Evolutionary conservation across 2,888 invertebrate species (phyloP), one percentile per base, ranked within the genome.

Genomic region (Formica aserva): DNA sequence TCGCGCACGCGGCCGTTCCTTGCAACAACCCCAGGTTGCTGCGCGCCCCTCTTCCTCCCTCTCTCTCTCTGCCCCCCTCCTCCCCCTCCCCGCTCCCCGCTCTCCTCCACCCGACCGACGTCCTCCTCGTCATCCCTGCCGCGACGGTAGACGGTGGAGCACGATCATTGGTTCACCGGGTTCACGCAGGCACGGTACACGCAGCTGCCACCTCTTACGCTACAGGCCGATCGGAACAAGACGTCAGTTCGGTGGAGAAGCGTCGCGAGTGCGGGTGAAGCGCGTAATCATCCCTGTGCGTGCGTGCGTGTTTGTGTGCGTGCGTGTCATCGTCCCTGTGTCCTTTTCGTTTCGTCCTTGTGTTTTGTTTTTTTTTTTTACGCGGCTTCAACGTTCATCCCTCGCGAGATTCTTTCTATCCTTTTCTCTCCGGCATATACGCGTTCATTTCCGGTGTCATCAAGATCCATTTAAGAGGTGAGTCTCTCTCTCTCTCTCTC

Each of bases 131-230:
- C 90, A 90, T 90, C 90, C 90, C 90, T 90, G 90, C 90, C 90
- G 71, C 89, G 82, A 83, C 90, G 89, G 82, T 86, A 77, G 32
- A 32, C 63, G 78, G 84, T 86, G 91, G 91, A 90, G 91, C 92
- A 91, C 92, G 91, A 93, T 92, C 93, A 94, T 94, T 93, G 94
- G 94, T 94, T 93, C 94, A 91, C 93, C 92, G 92, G 92, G 92
- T 92, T 91, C 92, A 91, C 92, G 92, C 91, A 92, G 91, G 90
- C 92, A 93, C 92, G 92, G 87, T 87, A 89, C 91, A 92, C 92
- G 92, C 93, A 92, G 91, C 93, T 92, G 92, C 92, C 77, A 41
- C 71, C 90, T 91, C 90, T 90, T 90, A 87, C 84, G 80, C 84
- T 76, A 86, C 87, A 87, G 90, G 87, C 89, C 84, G 90, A 90